Evolutionary conservation across 2,113 vertebrate genomes (phyloP).

Genomic region (Stigmatopora argus): DNA sequence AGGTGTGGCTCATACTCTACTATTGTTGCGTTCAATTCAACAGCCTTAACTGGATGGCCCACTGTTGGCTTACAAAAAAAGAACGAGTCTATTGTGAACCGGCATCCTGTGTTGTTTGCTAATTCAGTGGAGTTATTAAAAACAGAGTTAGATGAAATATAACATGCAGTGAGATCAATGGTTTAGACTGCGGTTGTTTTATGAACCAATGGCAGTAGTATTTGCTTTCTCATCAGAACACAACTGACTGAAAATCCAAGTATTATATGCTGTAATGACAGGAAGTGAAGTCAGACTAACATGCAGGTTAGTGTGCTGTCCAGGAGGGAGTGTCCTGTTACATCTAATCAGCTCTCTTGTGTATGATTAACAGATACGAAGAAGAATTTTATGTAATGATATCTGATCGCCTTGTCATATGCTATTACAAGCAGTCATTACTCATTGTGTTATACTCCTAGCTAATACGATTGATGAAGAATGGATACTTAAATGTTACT

Average conservation of each 20-base stretch:
- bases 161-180: conserved; percentile 5
- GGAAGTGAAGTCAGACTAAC: conserved; percentile 34
- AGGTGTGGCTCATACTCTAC: conserved; percentile 53
- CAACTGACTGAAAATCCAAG: conserved; percentile 11
- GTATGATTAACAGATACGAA: conserved; percentile 58
- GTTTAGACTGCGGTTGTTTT: not conserved
- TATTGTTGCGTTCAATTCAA: conserved; percentile 56
- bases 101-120: conserved; percentile 21
- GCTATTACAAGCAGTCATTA: conserved; percentile 36
- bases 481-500: conserved; percentile 20
- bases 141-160: conserved; percentile 23
- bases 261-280: conserved; percentile 14
- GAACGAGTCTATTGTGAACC: conserved; percentile 15
- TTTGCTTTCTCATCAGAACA: not conserved
- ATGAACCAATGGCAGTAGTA: not conserved
- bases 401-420: conserved; percentile 43
- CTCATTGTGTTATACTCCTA: conserved; percentile 41
- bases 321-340: conserved; percentile 55
- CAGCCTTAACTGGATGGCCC: conserved; percentile 45
- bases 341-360: conserved; percentile 52
- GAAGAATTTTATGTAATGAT: conserved; percentile 50
- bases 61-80: conserved; percentile 26
- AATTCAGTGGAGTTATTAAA: conserved; percentile 16
- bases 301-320: conserved; percentile 51
- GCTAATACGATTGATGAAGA: conserved; percentile 35